Conservation (phyloP, 2,797 vertebrate species). For the Eleutherodactylus coqui region DNA sequence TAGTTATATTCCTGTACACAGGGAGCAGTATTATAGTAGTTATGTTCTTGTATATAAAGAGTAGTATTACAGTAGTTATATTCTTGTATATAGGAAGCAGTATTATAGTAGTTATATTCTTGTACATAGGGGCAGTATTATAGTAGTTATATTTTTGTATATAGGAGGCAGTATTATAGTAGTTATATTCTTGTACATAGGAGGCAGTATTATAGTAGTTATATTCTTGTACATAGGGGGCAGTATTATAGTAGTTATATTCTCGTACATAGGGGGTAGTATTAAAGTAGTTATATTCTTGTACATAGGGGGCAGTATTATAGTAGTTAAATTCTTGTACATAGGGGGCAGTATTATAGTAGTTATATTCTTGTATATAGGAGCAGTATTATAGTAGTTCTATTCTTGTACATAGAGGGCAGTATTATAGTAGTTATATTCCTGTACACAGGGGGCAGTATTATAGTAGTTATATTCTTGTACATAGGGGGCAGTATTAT, state of each 20-base stretch:
- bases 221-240: not conserved
- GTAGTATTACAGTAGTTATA: too few species aligned
- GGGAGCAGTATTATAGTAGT: too few species aligned
- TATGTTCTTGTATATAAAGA: too few species aligned
- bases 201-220: constrained; percentile 8
- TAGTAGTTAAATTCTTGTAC: not conserved
- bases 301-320: not conserved
- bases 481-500: not conserved
- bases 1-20: too few species aligned
- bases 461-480: not conserved
- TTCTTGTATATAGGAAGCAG: too few species aligned
- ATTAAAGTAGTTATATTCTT: constrained; percentile 13
- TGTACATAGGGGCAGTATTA: too few species aligned
- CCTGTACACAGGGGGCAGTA: not conserved
- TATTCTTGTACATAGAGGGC: not conserved
- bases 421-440: constrained; percentile 6
- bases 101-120: too few species aligned
- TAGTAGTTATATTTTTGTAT: too few species aligned
- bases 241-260: constrained; percentile 8
- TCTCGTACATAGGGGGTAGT: not conserved
- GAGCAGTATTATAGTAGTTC: not conserved
- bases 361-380: not conserved
- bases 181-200: not conserved
- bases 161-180: not conserved
- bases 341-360: not conserved